Evolutionary conservation across 2,113 vertebrate genomes (phyloP), one percentile per base, ranked within the genome.

Genomic region (Grammomys surdaster): DNA sequence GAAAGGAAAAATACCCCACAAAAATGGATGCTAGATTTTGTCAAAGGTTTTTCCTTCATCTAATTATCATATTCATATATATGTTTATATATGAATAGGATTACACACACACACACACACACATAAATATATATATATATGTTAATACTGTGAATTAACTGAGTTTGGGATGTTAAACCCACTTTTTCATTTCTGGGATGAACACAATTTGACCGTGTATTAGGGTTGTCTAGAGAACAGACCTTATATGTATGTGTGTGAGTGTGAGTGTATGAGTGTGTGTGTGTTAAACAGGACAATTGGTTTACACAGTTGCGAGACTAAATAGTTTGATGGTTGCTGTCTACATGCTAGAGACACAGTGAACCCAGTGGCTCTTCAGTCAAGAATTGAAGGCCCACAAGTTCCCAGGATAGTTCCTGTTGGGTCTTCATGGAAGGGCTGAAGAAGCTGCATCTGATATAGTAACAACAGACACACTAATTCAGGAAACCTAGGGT

Each of bases 101-200:
- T 90, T n/a, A n/a, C n/a, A n/a, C n/a, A n/a, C n/a, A n/a, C n/a
- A n/a, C n/a, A n/a, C n/a, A n/a, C n/a, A n/a, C n/a, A n/a, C n/a
- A n/a, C n/a, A n/a, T n/a, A n/a, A 14, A 86, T 88, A 73, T 10
- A 81, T 54, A 7, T 81, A 9, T 4, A 26, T 81, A 76, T 90
- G 14, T 90, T 91, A 94, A 73, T 69, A 67, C 82, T 43, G 28
- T 67, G 28, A 88, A 46, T 90, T 95, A 87, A 81, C 19, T 90
- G 46, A 70, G 48, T 72, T 93, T 94, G 36, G 4, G 72, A 54
- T 54, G 31, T 78, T 88, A 80, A 72, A n/a, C 11, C 28, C 4
- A 54, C 6, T n/a, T 90, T 94, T 46, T 9, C 33, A 76, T 93
- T 93, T 16, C 24, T 91, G 33, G 40, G 48, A 70, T 95, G 80